Evolutionary conservation across 2,113 vertebrate genomes (phyloP).

Genomic region (Sorex araneus): DNA sequence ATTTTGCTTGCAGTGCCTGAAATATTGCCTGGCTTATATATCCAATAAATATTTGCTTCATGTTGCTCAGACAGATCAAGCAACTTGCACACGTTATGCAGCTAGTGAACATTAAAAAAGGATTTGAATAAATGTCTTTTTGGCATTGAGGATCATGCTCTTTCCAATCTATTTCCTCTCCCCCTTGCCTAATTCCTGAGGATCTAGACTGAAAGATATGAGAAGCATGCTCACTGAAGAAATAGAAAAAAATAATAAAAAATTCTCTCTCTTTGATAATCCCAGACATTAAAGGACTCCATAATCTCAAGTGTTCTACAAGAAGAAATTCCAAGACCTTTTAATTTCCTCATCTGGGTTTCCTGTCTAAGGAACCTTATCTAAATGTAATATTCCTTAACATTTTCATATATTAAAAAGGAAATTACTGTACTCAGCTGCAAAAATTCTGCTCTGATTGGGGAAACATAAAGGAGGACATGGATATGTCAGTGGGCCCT

Average conservation of each 20-base stretch:
- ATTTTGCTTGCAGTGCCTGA: neutral
- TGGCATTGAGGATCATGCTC: neutral
- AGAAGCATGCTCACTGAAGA: neutral
- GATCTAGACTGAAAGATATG: no score
- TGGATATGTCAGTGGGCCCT: no score
- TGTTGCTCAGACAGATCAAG: neutral
- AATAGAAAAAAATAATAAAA: neutral
- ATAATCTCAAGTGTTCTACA: neutral
- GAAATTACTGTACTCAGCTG: neutral
- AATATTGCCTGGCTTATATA: neutral
- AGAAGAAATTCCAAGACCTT: neutral
- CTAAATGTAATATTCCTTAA: conserved; percentile 34
- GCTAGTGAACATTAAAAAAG: neutral
- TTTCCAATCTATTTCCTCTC: conserved; percentile 14
- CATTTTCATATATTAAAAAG: conserved; percentile 11
- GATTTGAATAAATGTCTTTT: neutral
- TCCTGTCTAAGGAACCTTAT: conserved; percentile 28
- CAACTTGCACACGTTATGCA: neutral
- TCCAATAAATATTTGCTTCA: conserved; percentile 3
- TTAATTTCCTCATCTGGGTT: neutral
- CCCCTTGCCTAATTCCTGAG: neutral
- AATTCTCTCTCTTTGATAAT: neutral
- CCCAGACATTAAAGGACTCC: neutral
- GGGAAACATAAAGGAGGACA: no score
- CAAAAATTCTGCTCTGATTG: no score